Base-by-base conservation (phyloP, 1,140 invertebrate species). In the Catajapyx aquilonaris region DNA sequence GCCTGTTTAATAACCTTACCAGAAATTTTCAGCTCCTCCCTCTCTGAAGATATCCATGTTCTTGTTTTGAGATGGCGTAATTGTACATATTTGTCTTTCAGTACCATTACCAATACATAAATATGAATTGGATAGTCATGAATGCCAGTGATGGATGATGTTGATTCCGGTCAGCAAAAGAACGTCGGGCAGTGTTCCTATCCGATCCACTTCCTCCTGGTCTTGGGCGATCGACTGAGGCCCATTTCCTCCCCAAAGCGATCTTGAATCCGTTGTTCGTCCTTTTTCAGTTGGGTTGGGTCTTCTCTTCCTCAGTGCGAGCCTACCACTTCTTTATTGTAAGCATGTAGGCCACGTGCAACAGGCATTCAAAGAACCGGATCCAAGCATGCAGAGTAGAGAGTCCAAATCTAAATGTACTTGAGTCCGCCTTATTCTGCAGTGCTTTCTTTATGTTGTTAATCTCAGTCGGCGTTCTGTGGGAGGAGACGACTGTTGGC, bases 351-450 rank as follows among this genome's bases (percentile, higher is more conserved):
- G 45, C 40, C 21, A 57, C 22, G 41, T 57, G 50, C 7, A 55
- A 42, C n/a, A 50, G 32, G n/a, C 38, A 46, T 39, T 57, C 47
- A 31, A 56, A 49, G 31, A 52, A 48, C 1, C 48, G 34, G 33
- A 56, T 57, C 38, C 48, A 47, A 0, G 46, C 50, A 44, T 58
- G 56, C 17, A 57, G 39, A 1, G 46, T 46, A 4, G 53, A 57
- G 17, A 60, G 20, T 4, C 53, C 55, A 41, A 54, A 59, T 17
- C 49, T 17, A 2, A 52, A 38, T 39, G 40, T 34, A 21, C 43
- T 37, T 34, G 40, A 33, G 28, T 42, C 39, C 10, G 48, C 37
- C 50, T 35, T 3, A n/a, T n/a, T n/a, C n/a, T n/a, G n/a, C n/a
- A n/a, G n/a, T n/a, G n/a, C n/a, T n/a, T n/a, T n/a, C n/a, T n/a